Conservation (phyloP, 2,113 vertebrate species). For the Dipodomys stephensi region DNA sequence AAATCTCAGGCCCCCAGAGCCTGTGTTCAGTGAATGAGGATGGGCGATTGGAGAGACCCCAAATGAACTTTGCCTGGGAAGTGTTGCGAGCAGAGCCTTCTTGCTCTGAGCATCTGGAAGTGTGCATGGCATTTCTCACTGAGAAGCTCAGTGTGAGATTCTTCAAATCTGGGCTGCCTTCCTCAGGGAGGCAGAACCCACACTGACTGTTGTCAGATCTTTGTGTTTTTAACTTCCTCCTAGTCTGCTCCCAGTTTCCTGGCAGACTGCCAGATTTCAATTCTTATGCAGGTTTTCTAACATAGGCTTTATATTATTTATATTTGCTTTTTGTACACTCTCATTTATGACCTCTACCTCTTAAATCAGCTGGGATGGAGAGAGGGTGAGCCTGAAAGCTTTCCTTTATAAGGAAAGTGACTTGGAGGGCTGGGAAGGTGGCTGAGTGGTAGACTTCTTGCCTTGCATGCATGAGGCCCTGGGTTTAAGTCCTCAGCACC, state of each 20-base stretch:
- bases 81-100: no score
- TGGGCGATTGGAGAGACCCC: background rate
- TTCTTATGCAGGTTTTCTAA: conserved; percentile 47
- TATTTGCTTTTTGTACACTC: conserved; percentile 41
- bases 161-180: background rate
- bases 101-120: background rate
- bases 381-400: background rate
- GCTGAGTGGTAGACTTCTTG: no score
- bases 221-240: conserved; percentile 46
- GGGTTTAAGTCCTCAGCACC: no score
- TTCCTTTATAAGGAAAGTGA: fast-evolving
- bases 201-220: background rate
- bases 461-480: no score
- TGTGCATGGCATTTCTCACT: background rate
- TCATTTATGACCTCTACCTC: conserved; percentile 57
- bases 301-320: conserved; percentile 49
- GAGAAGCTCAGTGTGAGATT: no score
- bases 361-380: background rate
- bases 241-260: conserved; percentile 40
- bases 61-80: fast-evolving
- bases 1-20: background rate
- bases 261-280: background rate
- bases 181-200: fast-evolving
- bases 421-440: no score
- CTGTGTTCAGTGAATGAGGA: background rate